Conservation (phyloP, 1,140 invertebrate species). For the Ctenoplectra terminalis region DNA sequence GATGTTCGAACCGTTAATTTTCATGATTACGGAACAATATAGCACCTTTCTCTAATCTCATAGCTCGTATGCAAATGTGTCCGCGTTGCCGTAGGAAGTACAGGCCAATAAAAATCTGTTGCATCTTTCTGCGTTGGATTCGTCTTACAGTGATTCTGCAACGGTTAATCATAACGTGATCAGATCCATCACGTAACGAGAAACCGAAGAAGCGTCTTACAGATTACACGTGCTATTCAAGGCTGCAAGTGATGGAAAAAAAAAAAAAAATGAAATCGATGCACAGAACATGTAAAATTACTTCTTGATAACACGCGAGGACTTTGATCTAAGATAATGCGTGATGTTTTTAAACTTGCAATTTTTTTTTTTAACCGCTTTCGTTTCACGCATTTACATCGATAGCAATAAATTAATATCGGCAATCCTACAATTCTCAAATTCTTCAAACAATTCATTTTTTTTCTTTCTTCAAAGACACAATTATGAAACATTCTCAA, state of each 20-base stretch:
- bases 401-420: too few species aligned
- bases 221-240: slow-evolving; percentile 28
- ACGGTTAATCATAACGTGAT: slow-evolving; percentile 24
- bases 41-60: slow-evolving; percentile 7
- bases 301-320: neutral
- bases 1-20: slow-evolving; percentile 25
- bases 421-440: too few species aligned
- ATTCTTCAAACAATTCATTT: too few species aligned
- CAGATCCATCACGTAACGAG: slow-evolving; percentile 34
- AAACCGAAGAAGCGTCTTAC: slow-evolving; percentile 17
- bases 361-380: too few species aligned
- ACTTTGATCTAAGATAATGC: neutral
- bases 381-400: too few species aligned
- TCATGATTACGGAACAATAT: slow-evolving; percentile 10
- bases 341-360: too few species aligned
- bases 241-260: neutral
- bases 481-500: neutral
- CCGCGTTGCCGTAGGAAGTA: neutral
- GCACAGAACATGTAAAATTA: neutral
- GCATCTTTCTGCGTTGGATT: neutral
- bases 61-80: neutral
- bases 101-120: slow-evolving; percentile 12
- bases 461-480: too few species aligned
- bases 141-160: slow-evolving; percentile 22
- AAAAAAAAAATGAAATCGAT: slow-evolving; percentile 3